Evolutionary conservation across 2,888 invertebrate species (phyloP), one percentile per base, ranked within the genome.

Genomic region (Pegoplata infirma): DNA sequence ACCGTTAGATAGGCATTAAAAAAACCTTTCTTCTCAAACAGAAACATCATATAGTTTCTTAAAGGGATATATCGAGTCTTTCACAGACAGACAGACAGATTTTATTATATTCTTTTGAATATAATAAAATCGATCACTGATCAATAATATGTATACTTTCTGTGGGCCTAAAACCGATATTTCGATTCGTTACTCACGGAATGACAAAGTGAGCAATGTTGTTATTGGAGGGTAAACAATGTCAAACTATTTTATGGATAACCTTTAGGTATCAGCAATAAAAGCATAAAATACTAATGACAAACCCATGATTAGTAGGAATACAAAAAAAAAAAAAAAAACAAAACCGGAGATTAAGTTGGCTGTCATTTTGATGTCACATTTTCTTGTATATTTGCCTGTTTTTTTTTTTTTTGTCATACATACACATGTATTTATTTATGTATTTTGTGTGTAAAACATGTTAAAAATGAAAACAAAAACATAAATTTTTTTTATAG

Each of bases 321-420:
- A 36, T 19, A 1, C 19, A 55, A 53, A 14, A 36, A 17, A 49
- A 46, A 12, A 44, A 28, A 28, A 16, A 69, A 53, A 74, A 79
- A 81, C 55, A 59, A 75, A 76, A 82, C 81, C 82, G 82, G 82
- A 82, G 82, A 82, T 82, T 82, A 81, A 80, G 78, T 79, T 76
- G 81, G 67, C 78, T 81, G 81, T 73, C 64, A 75, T 64, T 71
- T 58, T 21, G 61, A 25, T 59, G 61, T 14, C n/a, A 76, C 2
- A 40, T 53, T 23, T 61, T 67, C 67, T 53, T 21, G 10, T 8
- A 5, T 46, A 10, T 64, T 58, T 21, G 21, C 47, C 12, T 12
- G 21, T 19, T 19, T 51, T 66, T 44, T 53, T 49, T 21, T 49
- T 16, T 55, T 32, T 12, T 25, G 14, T 32, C 7, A 32, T 25